Percentiles rank a stretch among this genome's conserved stretches.
phyloP scores from a whole-genome alignment of 2,888 invertebrate species.

The Elgonia sp. region DNA sequence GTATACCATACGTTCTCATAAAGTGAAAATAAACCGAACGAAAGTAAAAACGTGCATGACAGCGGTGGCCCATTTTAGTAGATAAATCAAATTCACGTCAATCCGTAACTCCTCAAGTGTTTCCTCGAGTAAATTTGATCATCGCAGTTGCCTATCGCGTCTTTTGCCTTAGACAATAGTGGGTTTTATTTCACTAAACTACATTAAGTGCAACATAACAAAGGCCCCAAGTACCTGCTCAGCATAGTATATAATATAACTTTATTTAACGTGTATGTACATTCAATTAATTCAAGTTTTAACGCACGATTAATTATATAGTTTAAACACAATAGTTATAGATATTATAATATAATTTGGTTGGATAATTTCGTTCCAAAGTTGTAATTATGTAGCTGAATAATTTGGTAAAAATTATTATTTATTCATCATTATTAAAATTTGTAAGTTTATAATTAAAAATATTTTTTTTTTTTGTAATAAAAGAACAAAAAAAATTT shows the following conservation, averaged over 20 bases:
- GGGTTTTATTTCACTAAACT: slow-evolving; percentile 36
- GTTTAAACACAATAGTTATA: no score
- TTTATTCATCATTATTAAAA: no score
- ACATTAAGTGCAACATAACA: slow-evolving; percentile 35
- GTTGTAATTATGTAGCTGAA: no score
- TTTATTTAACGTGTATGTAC: neutral
- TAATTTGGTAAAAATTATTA: no score
- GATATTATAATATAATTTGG: no score
- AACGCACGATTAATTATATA: no score
- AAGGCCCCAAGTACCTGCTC: neutral
- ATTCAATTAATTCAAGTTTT: no score
- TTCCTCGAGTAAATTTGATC: slow-evolving; percentile 47
- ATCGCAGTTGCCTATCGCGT: slow-evolving; percentile 39
- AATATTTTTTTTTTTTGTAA: no score
- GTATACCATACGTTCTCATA: neutral
- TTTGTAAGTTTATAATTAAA: no score
- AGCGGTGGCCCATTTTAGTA: slow-evolving; percentile 25
- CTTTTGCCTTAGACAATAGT: slow-evolving; percentile 21
- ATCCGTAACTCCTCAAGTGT: slow-evolving; percentile 51
- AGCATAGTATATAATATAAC: slow-evolving; percentile 1
- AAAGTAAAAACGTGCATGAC: slow-evolving; percentile 40
- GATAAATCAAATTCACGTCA: slow-evolving; percentile 64
- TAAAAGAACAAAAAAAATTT: no score
- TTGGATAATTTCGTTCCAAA: no score
- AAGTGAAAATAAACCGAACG: slow-evolving; percentile 52